Percentiles rank a stretch among this genome's conserved stretches.
phyloP scores from a whole-genome alignment of 2,113 vertebrate species.

The Apodemus sylvaticus region DNA sequence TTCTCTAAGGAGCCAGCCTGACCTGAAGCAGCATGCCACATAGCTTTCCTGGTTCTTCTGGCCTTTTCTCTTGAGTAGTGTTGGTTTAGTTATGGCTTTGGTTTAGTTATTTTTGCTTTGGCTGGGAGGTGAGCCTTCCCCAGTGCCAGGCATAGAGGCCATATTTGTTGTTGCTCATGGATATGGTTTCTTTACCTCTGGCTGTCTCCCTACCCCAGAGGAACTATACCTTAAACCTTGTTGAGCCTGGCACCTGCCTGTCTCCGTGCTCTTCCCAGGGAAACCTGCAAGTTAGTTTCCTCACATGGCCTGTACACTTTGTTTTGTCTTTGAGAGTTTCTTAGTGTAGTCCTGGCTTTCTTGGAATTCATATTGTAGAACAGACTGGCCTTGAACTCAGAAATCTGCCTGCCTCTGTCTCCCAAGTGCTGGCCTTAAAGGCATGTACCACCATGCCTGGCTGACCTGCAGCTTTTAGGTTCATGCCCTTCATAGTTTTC shows the following conservation, averaged over 20 bases:
- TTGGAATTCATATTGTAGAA: background rate
- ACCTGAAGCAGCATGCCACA: background rate
- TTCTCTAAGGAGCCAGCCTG: background rate
- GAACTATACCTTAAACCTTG: too few relatives aligned
- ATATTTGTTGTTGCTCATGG: background rate
- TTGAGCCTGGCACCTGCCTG: background rate
- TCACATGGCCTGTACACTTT: background rate
- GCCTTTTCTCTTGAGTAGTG: too few relatives aligned
- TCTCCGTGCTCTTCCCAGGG: background rate
- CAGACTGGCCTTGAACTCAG: background rate
- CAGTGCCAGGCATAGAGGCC: background rate
- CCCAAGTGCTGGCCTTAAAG: background rate
- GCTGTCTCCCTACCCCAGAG: background rate
- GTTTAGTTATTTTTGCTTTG: background rate
- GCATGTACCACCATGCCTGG: background rate
- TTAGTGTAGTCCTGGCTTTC: background rate
- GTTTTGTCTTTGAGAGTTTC: background rate
- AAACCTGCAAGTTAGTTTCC: background rate
- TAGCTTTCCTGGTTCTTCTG: fast-evolving
- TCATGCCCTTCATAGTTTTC: background rate
- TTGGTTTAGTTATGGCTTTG: fast-evolving
- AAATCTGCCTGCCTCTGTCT: background rate
- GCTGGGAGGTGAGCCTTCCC: background rate
- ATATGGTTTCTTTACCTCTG: background rate
- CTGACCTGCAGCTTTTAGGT: background rate